Percentiles rank a stretch among this genome's conserved stretches.
phyloP scores from a whole-genome alignment of 2,888 invertebrate genomes.

The Tinea trinotella region DNA sequence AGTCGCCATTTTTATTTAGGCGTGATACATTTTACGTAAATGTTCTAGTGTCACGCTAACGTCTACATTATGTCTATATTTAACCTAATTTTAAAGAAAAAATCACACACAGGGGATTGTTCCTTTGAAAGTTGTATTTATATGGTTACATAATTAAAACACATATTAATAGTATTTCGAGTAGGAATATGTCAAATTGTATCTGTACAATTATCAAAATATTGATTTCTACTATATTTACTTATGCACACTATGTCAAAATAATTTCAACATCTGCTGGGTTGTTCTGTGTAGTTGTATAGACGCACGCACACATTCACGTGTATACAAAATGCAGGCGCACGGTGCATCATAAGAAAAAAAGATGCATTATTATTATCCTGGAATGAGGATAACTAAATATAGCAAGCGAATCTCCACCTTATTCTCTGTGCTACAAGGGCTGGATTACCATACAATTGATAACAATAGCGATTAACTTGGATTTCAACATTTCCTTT shows the following conservation, averaged over 20 bases:
- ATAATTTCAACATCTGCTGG: constrained; percentile 68
- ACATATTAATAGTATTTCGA: too few species aligned
- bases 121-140: too few species aligned
- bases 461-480: constrained; percentile 38
- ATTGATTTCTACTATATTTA: constrained; percentile 32
- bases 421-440: constrained; percentile 18
- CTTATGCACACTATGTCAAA: constrained; percentile 49
- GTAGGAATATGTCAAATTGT: too few species aligned
- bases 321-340: constrained; percentile 7
- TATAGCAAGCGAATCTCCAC: constrained; percentile 29
- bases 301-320: constrained; percentile 31
- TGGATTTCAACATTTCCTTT: constrained; percentile 48
- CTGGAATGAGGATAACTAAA: constrained; percentile 41
- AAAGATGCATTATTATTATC: constrained; percentile 68
- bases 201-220: too few species aligned
- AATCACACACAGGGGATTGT: too few species aligned
- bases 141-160: too few species aligned
- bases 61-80: neutral
- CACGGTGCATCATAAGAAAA: constrained; percentile 60
- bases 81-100: too few species aligned
- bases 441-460: neutral
- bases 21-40: constrained; percentile 26
- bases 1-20: neutral
- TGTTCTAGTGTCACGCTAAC: constrained; percentile 53
- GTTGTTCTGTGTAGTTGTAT: constrained; percentile 19